These are phyloP conservation scores for Amphiprion clarkii DNA, from an alignment of 2,797 vertebrate species.

Conservation along the genomic window DNA sequence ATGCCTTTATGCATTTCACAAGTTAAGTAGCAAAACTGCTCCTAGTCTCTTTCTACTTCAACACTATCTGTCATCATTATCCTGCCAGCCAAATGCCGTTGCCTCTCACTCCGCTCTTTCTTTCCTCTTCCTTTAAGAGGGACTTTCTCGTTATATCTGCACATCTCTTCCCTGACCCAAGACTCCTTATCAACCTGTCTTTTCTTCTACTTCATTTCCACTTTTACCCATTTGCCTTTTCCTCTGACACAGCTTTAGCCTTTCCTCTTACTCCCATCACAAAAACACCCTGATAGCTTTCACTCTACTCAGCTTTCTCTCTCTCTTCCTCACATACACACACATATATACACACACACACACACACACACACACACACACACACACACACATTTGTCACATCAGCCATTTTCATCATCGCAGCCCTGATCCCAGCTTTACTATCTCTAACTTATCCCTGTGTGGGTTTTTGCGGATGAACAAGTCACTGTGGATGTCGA, in stretches of 20 bases:
- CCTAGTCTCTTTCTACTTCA: conserved; percentile 23
- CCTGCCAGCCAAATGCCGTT: conserved; percentile 21
- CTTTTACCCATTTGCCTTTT: conserved; percentile 40
- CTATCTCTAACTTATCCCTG: conserved; percentile 45
- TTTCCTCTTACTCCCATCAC: conserved; percentile 32
- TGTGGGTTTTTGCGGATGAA: conserved; percentile 44
- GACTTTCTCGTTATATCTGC: conserved; percentile 25
- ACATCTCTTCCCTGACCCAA: conserved; percentile 32
- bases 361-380: conserved; percentile 38
- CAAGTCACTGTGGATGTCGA: conserved; percentile 38
- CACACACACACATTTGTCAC: conserved; percentile 50
- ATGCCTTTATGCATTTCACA: conserved; percentile 53
- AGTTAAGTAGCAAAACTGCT: conserved; percentile 47
- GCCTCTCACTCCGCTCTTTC: conserved; percentile 10
- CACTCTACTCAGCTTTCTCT: conserved; percentile 21
- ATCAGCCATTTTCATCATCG: conserved; percentile 59
- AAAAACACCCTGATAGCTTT: conserved; percentile 37
- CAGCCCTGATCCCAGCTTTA: conserved; percentile 58
- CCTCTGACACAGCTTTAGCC: conserved; percentile 38
- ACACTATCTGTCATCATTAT: conserved; percentile 53
- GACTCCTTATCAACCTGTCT: conserved; percentile 48
- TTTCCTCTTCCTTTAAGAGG: conserved; percentile 25
- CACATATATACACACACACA: conserved; percentile 21
- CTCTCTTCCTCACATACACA: conserved; percentile 14
- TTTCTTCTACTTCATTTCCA: conserved; percentile 30